phyloP scores from a whole-genome alignment of 2,888 invertebrate species.

The Orchestes rusci region DNA sequence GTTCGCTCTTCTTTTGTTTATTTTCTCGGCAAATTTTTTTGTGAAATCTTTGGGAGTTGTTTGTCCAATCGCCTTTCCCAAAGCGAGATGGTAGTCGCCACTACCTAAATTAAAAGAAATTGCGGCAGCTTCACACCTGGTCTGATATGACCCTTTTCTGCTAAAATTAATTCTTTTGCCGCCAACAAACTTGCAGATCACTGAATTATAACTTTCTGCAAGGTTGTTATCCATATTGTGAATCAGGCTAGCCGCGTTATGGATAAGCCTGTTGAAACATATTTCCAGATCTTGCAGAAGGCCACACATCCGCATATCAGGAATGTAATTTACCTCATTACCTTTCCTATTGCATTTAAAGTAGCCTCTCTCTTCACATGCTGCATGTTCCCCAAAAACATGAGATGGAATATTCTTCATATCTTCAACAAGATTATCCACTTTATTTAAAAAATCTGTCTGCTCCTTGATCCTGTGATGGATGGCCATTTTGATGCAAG shows the following conservation, averaged over 20 bases:
- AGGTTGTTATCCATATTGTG: background rate
- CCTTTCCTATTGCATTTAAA: background rate
- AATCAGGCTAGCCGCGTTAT: slow-evolving; percentile 2
- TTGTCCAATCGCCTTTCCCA: background rate
- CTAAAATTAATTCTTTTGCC: background rate
- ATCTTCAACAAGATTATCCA: background rate
- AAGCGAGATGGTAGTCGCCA: background rate
- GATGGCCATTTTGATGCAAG: background rate
- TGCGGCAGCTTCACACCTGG: slow-evolving; percentile 1
- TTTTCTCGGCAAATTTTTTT: background rate
- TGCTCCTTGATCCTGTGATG: background rate
- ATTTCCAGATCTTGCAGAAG: slow-evolving; percentile 2
- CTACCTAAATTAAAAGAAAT: slow-evolving; percentile 1
- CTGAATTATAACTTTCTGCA: too few species aligned
- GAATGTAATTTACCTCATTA: background rate
- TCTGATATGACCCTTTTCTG: background rate
- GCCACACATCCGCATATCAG: background rate
- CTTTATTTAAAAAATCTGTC: background rate
- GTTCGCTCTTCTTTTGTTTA: background rate
- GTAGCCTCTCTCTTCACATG: slow-evolving; percentile 1
- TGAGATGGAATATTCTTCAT: slow-evolving; percentile 24
- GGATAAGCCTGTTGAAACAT: slow-evolving; percentile 1
- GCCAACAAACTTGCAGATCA: too few species aligned
- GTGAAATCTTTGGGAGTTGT: background rate
- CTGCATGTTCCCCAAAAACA: slow-evolving; percentile 31